Evolutionary conservation across 1,140 invertebrate genomes (phyloP), one percentile per base, ranked within the genome.

Genomic region (Diachasmimorpha longicaudata): DNA sequence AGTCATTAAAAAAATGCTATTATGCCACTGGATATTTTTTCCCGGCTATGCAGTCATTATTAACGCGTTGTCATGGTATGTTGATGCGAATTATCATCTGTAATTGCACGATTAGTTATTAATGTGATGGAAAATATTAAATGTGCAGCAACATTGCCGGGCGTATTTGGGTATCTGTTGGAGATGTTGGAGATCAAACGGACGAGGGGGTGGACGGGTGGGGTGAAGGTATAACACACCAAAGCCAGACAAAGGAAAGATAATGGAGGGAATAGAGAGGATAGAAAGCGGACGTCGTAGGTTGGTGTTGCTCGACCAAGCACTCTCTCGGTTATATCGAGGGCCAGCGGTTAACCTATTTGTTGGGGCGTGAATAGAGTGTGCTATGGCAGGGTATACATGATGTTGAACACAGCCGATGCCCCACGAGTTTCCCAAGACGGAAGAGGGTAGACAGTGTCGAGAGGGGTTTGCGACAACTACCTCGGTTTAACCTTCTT

Each of bases 291-390:
- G 36, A 66, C 25, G 46, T 39, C 58, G 55, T 36, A 73, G 55
- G 72, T 73, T 73, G 63, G 72, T 44, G 72, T 73, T 72, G 46
- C 63, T 63, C 55, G 37, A 73, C 55, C 72, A 72, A 52, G 72
- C 73, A 58, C 68, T 73, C 70, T 16, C 46, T 25, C 31, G 46
- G 68, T 74, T 80, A 79, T 78, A 77, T 75, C 77, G 77, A 79
- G 79, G 73, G 79, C 77, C 78, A 80, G 82, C 80, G 84, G 84
- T 85, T 85, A 83, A 84, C 81, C 84, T 79, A 83, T 83, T 82
- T 83, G 81, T 78, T 81, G 76, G 80, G 84, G 85, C 77, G 84
- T 84, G 83, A 86, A 86, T 86, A 81, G 84, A 86, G 79, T 81
- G 74, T 76, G 78, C 80, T 83, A 81, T 82, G 72, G 77, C 77